Percentiles rank a stretch among this genome's conserved stretches.
These are phyloP conservation scores for Oncorhynchus nerka DNA, from an alignment of 2,113 vertebrate species.

Conservation along the genomic window DNA sequence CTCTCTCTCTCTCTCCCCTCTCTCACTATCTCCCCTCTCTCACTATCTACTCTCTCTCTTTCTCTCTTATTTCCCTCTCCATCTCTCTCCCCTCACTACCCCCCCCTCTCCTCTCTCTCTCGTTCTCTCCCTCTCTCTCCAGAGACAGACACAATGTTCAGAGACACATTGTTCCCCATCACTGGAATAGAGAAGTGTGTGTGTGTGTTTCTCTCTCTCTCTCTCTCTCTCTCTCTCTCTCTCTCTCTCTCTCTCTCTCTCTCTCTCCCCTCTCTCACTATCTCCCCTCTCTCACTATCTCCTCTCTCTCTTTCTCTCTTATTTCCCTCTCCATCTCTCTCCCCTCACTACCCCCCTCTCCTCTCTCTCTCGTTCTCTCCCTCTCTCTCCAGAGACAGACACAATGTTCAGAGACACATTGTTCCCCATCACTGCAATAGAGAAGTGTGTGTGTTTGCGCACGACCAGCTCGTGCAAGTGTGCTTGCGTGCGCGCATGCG, in stretches of 20 bases:
- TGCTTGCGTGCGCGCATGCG: conserved; percentile 21
- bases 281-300: conserved; percentile 26
- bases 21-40: neutral
- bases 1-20: conserved; percentile 23
- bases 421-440: conserved; percentile 33
- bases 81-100: conserved; percentile 35
- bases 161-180: conserved; percentile 21
- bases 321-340: conserved; percentile 16
- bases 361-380: too few species aligned
- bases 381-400: too few species aligned
- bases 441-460: neutral
- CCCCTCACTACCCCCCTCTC: conserved; percentile 24
- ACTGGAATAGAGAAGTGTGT: conserved; percentile 13
- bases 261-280: neutral
- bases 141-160: conserved; percentile 20
- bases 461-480: neutral
- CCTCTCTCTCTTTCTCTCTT: conserved; percentile 36
- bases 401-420: conserved; percentile 24
- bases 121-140: too few species aligned
- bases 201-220: conserved; percentile 4
- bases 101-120: conserved; percentile 4
- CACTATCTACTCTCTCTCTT: conserved; percentile 26
- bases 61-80: conserved; percentile 9
- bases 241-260: neutral
- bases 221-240: neutral